Conservation (phyloP, 2,888 invertebrate species). For the Dicranocentrus wangi region DNA sequence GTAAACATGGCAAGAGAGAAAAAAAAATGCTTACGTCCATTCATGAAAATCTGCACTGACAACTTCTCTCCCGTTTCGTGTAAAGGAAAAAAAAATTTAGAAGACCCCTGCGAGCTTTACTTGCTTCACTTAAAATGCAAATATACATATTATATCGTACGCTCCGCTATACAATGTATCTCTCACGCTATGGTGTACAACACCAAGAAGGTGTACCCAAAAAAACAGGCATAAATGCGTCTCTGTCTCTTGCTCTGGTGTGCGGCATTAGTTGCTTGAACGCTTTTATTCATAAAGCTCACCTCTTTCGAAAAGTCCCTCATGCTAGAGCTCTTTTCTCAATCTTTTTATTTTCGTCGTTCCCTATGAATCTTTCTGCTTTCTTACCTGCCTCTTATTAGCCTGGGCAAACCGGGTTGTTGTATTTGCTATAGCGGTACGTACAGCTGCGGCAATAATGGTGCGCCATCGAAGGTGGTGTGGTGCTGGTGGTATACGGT, state of each 20-base stretch:
- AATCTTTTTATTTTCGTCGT: background rate
- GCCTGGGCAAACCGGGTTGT: background rate
- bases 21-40: slow-evolving; percentile 57
- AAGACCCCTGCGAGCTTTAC: slow-evolving; percentile 33
- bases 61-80: slow-evolving; percentile 46
- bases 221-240: background rate
- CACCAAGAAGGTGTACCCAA: too few relatives aligned
- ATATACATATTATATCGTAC: background rate
- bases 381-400: background rate
- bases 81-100: slow-evolving; percentile 7
- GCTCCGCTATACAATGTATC: background rate
- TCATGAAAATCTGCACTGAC: slow-evolving; percentile 66
- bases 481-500: background rate
- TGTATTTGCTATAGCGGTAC: too few relatives aligned
- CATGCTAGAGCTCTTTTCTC: background rate
- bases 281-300: background rate
- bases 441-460: too few relatives aligned
- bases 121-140: slow-evolving; percentile 9
- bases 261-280: background rate
- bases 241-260: background rate
- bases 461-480: background rate
- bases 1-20: background rate
- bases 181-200: background rate
- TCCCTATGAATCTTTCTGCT: background rate
- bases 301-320: slow-evolving; percentile 8